Conservation (phyloP, 2,888 invertebrate species). For the Tetranychus piercei region DNA sequence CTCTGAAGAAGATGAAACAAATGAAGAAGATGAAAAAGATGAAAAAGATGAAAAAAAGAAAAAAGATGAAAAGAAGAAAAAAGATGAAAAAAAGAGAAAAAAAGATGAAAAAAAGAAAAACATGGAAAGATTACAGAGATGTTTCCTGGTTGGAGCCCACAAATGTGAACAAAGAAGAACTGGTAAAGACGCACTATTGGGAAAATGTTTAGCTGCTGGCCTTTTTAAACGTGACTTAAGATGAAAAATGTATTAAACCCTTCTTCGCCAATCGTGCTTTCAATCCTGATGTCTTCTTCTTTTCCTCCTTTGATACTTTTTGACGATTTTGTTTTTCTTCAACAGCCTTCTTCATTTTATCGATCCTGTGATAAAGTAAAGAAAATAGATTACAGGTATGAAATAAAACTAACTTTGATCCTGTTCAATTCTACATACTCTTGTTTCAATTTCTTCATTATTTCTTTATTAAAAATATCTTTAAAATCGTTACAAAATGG, state of each 20-base stretch:
- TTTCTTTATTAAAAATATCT: constrained; percentile 82
- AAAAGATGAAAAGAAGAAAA: no score
- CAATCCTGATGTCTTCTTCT: not conserved
- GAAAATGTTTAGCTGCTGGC: not conserved
- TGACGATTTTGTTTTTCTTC: not conserved
- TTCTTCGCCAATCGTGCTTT: not conserved
- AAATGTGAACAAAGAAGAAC: not conserved
- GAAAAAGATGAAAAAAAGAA: no score
- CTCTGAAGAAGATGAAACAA: no score
- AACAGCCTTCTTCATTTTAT: not conserved
- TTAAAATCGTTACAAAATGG: constrained; percentile 82
- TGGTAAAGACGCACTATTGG: not conserved
- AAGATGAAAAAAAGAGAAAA: no score
- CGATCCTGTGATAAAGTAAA: not conserved
- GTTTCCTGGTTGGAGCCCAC: not conserved
- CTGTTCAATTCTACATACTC: not conserved
- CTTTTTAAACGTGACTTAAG: not conserved
- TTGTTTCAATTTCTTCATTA: constrained; percentile 54
- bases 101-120: no score
- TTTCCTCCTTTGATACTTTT: constrained; percentile 2
- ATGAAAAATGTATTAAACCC: not conserved
- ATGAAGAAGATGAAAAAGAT: no score
- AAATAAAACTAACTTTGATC: not conserved
- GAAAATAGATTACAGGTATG: not conserved
- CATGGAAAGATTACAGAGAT: not conserved